Base-by-base conservation (phyloP, 2,888 invertebrate species). In the Conchocele bisecta region DNA sequence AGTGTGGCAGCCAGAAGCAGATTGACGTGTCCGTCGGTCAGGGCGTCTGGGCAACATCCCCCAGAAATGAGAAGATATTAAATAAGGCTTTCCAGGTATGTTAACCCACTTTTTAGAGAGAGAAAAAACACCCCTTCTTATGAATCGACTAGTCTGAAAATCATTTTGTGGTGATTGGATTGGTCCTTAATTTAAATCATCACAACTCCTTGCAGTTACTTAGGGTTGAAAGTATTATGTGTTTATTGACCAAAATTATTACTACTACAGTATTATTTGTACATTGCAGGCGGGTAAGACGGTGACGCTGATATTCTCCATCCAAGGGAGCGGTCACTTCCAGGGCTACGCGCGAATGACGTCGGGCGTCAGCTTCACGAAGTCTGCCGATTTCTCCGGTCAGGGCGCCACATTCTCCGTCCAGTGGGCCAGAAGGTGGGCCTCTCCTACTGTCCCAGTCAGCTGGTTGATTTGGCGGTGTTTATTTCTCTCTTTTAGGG, bases 51-150 rank as follows among this genome's bases (percentile, higher is more conserved):
- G 93, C 93, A 17, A 94, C 94, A 84, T 91, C 93, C n/a, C 92
- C 92, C 22, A 92, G 92, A 65, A 94, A 94, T 3, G 93, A 94
- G 69, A 93, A 93, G 85, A 94, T 94, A 84, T 87, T 95, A 63
- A 92, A 93, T 82, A 93, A 93, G 77, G 91, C 92, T 22, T 93
- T 92, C 76, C 93, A 93, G 92, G 95, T 94, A 84, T 9, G n/a
- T n/a, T n/a, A n/a, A n/a, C n/a, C n/a, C n/a, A n/a, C n/a, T n/a
- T n/a, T n/a, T n/a, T n/a, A n/a, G n/a, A n/a, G n/a, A n/a, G n/a
- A n/a, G n/a, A n/a, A n/a, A n/a, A n/a, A n/a, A n/a, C n/a, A n/a
- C n/a, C n/a, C n/a, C n/a, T n/a, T n/a, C n/a, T n/a, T n/a, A n/a
- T n/a, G n/a, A n/a, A n/a, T n/a, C n/a, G n/a, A n/a, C n/a, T n/a